Evolutionary conservation across 1,140 invertebrate species (phyloP).

Genomic region (Pemphigus obesinymphae): DNA sequence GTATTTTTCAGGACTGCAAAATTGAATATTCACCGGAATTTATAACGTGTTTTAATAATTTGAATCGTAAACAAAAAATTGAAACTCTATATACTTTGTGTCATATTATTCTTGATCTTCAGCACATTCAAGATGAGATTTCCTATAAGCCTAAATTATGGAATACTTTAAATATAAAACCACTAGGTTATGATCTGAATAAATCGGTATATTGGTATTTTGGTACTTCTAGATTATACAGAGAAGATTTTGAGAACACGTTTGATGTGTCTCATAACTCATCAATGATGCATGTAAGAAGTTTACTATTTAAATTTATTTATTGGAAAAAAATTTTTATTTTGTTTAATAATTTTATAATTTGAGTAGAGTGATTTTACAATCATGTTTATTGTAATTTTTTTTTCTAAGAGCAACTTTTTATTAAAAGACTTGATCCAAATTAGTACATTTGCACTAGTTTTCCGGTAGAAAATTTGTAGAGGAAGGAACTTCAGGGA

Average conservation of each 20-base stretch:
- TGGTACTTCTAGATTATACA: slow-evolving; percentile 78
- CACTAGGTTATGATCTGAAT: slow-evolving; percentile 82
- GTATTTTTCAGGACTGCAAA: background rate
- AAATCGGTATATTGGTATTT: slow-evolving; percentile 95
- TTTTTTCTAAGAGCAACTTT: too few species aligned
- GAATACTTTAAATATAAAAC: slow-evolving; percentile 78
- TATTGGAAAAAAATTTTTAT: too few species aligned
- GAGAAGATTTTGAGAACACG: slow-evolving; percentile 59
- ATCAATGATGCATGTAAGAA: background rate
- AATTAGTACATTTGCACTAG: too few species aligned
- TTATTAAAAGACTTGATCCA: too few species aligned
- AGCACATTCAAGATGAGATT: background rate
- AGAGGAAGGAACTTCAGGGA: too few species aligned
- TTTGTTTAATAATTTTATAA: too few species aligned
- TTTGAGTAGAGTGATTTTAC: too few species aligned
- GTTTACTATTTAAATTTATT: background rate
- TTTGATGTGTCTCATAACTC: too few species aligned
- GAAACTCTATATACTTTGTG: background rate
- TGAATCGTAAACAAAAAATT: background rate
- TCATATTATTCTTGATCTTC: slow-evolving; percentile 9
- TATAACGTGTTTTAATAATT: slow-evolving; percentile 8
- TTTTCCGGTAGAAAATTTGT: too few species aligned
- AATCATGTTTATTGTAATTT: too few species aligned
- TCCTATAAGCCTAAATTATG: background rate
- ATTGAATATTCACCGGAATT: background rate